A percentile compares a stretch with the other conserved stretches of the same genome.
Evolutionary conservation across 2,797 vertebrate species (phyloP).

Genomic region (Syngnathus acus): DNA sequence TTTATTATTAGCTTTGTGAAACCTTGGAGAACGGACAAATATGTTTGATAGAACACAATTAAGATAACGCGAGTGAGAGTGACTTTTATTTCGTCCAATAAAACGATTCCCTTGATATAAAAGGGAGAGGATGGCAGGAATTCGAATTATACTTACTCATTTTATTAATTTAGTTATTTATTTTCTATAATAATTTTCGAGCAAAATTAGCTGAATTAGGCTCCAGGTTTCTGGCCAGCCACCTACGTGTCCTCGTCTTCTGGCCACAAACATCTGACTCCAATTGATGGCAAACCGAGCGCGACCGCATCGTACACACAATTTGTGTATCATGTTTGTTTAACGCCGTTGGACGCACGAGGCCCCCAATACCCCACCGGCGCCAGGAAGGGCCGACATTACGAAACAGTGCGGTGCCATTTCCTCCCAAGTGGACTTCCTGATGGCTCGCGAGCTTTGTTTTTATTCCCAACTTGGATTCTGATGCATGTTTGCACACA

Average conservation of each 20-base stretch:
- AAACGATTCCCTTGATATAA: too few species aligned
- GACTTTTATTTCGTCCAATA: neutral
- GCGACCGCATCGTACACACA: conserved; percentile 59
- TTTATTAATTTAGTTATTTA: neutral
- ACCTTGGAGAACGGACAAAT: neutral
- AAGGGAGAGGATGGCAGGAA: too few species aligned
- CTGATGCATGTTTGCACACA: neutral
- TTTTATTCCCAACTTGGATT: neutral
- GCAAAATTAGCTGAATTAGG: neutral
- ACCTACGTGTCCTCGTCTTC: conserved; percentile 62
- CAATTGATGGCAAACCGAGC: conserved; percentile 56
- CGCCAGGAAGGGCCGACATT: conserved; percentile 2
- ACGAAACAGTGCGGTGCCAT: neutral
- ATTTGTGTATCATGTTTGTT: conserved; percentile 60
- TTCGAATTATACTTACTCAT: too few species aligned
- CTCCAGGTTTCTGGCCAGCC: conserved; percentile 21
- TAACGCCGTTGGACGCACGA: conserved; percentile 36
- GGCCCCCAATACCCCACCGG: neutral
- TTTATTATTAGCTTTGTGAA: neutral
- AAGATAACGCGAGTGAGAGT: neutral
- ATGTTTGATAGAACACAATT: neutral
- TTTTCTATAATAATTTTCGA: neutral
- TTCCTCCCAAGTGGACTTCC: conserved; percentile 1
- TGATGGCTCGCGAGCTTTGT: neutral
- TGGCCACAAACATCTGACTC: conserved; percentile 68